Evolutionary conservation across 2,888 invertebrate species (phyloP), one percentile per base, ranked within the genome.

Genomic region (Xestia rhomboidea): DNA sequence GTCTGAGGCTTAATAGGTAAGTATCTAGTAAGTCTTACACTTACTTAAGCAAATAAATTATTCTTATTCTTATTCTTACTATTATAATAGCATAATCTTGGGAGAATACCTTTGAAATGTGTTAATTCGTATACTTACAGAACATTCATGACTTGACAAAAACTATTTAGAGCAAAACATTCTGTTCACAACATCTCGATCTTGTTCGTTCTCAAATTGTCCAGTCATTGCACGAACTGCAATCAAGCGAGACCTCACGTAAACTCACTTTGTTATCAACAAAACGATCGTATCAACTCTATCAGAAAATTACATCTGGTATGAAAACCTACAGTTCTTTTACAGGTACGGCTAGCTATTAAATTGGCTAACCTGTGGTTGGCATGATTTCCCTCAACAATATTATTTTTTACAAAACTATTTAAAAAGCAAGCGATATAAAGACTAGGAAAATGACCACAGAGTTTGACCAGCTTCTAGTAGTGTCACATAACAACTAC

Each of bases 141-240:
- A 68, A 73, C 49, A 68, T 54, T 81, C 68, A 24, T 74, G 70
- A 81, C 51, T 41, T 73, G 21, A 46, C 74, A 81, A 68, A 66
- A 68, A 74, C 21, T 66, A 84, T 68, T 60, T 41, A 7, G 30
- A 49, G 38, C 66, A 67, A 38, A 73, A 70, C 15, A 44, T 68
- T n/a, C 0, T 24, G 34, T 54, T 18, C 15, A 13, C 30, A 15
- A 30, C 21, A 51, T 66, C n/a, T 68, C n/a, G n/a, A n/a, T n/a
- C 38, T 57, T 51, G 63, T 71, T 34, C n/a, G 27, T 68, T 71
- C 15, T 62, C 18, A 54, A 69, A 75, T 24, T 64, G 68, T 18
- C 75, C 27, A 62, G 71, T 85, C 74, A 79, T 70, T 68, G 68
- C 62, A 54, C 60, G 34, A 69, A 46, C 63, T 51, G 38, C 46